These are phyloP conservation scores for Macropus fuliginosus DNA, from an alignment of 2,797 vertebrate species.

Conservation along the genomic window DNA sequence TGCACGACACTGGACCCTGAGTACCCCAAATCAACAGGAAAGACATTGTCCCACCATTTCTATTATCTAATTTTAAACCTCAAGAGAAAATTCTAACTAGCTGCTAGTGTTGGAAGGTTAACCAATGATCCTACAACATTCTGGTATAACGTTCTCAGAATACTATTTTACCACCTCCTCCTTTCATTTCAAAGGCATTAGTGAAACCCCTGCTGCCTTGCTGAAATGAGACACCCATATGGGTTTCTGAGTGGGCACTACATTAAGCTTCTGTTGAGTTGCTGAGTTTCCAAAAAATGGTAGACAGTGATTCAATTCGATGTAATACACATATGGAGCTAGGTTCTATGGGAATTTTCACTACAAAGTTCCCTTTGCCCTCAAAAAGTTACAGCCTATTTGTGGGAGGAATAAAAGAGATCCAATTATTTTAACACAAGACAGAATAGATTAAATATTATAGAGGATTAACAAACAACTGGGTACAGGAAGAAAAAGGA, in stretches of 20 bases:
- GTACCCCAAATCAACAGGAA: background rate
- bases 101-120: conserved; percentile 5
- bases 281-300: conserved; percentile 55
- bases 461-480: background rate
- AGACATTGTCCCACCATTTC: conserved; percentile 1
- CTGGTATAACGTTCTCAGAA: background rate
- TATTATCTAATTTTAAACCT: conserved; percentile 8
- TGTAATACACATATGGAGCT: conserved; percentile 25
- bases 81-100: conserved; percentile 6
- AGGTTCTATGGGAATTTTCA: background rate
- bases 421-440: background rate
- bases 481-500: background rate
- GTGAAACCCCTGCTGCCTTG: conserved; percentile 41
- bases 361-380: background rate
- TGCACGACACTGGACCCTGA: background rate
- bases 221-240: conserved; percentile 63
- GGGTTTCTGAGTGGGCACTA: conserved; percentile 57
- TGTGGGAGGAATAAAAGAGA: background rate
- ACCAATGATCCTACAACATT: conserved; percentile 50
- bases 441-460: background rate
- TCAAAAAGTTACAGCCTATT: background rate
- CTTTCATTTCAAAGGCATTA: conserved; percentile 50
- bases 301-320: conserved; percentile 39
- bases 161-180: conserved; percentile 31
- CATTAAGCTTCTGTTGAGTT: conserved; percentile 28